phyloP scores from a whole-genome alignment of 2,113 vertebrate genomes.

The Apistogramma diplotaenia region DNA sequence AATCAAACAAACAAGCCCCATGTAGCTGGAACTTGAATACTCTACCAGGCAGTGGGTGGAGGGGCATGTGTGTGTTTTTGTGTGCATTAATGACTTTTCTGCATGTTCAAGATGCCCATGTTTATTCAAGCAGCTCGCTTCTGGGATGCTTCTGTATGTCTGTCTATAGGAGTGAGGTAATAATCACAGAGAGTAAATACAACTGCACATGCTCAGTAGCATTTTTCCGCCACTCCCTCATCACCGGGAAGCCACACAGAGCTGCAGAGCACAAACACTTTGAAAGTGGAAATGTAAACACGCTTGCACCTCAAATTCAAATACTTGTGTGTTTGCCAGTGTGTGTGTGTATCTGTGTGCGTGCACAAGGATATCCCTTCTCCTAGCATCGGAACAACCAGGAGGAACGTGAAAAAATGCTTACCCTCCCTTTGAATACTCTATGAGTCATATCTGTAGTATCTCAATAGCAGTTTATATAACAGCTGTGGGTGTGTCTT shows the following conservation, averaged over 20 bases:
- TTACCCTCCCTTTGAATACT: slow-evolving; percentile 3
- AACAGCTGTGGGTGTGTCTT: slow-evolving; percentile 6
- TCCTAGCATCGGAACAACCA: neutral
- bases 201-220: slow-evolving; percentile 13
- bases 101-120: neutral
- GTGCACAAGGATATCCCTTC: slow-evolving; percentile 22
- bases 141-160: slow-evolving; percentile 2
- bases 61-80: neutral
- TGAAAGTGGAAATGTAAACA: slow-evolving; percentile 43
- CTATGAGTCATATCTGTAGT: slow-evolving; percentile 11
- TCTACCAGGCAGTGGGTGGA: neutral
- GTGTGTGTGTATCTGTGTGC: neutral
- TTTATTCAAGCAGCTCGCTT: neutral
- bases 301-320: slow-evolving; percentile 24
- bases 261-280: slow-evolving; percentile 29
- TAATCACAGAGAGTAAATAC: slow-evolving; percentile 38
- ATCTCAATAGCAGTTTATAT: neutral
- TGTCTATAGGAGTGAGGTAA: slow-evolving; percentile 11
- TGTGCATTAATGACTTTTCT: neutral
- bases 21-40: slow-evolving; percentile 1
- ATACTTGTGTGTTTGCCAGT: neutral
- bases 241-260: slow-evolving; percentile 5
- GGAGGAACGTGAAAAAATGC: slow-evolving; percentile 8
- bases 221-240: slow-evolving; percentile 2
- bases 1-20: slow-evolving; percentile 37